Evolutionary conservation across 2,888 invertebrate species (phyloP), one percentile per base, ranked within the genome.

Genomic region (Leptopilina drosophilae): DNA sequence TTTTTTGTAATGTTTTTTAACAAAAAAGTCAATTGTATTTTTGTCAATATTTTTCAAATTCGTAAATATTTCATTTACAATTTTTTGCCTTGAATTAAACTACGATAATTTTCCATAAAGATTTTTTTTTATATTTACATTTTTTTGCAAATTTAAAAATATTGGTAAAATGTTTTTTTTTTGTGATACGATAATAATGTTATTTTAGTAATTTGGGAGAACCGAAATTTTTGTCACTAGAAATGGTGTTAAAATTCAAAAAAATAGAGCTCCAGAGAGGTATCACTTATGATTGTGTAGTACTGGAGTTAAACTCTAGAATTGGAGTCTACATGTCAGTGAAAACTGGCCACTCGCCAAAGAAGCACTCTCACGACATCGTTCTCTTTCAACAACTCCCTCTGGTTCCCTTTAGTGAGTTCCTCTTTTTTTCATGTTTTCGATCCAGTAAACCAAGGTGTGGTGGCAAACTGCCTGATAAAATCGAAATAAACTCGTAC

Each of bases 401-500:
- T 62, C 79, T 73, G 77, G 77, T 82, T 77, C 77, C 65, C 77
- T 76, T 78, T 77, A 67, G 33, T 14, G 42, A 42, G 20, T 80
- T 82, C 78, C 76, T 64, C 76, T 46, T 49, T 76, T 67, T 76
- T 76, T 67, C 53, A 65, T 81, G 80, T 77, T 77, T 78, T 81
- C 46, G 69, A 77, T 67, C 62, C 65, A 65, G 65, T 53, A 76
- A 49, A 77, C 75, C 62, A 78, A 66, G 77, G 67, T 64, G 80
- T 77, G 80, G 56, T 78, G 79, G 76, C 80, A 81, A 76, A 80
- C 78, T 75, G 82, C 76, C 81, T 81, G 82, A 84, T 84, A 81
- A 84, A 79, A 82, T 82, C 82, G 81, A 84, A 84, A 81, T 82
- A 79, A 84, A 82, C 79, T 73, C 73, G 75, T 79, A 78, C 75